Conservation (phyloP, 2,797 vertebrate species). For the Molossus alvarezi region DNA sequence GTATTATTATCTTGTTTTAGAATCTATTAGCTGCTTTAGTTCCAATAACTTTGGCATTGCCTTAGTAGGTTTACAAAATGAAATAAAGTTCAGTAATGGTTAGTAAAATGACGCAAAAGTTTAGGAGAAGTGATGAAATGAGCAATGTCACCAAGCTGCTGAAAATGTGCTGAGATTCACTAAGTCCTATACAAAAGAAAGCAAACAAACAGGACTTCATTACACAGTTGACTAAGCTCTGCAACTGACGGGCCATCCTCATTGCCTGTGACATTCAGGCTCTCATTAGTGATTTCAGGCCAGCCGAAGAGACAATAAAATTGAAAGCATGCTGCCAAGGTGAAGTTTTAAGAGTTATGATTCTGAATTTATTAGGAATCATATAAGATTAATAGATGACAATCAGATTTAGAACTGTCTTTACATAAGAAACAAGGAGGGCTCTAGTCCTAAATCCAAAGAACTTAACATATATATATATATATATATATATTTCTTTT, state of each 20-base stretch:
- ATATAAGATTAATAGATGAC: constrained; percentile 80
- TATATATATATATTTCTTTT: background rate
- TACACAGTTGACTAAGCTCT: constrained; percentile 85
- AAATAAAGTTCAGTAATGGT: background rate
- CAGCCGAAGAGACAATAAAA: constrained; percentile 83
- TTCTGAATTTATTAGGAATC: constrained; percentile 84
- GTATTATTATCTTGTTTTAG: constrained; percentile 8
- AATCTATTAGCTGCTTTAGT: background rate
- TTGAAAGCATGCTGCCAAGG: constrained; percentile 75
- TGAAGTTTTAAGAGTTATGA: constrained; percentile 82
- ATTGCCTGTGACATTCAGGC: constrained; percentile 73
- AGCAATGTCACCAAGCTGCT: constrained; percentile 65
- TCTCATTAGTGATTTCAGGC: constrained; percentile 81
- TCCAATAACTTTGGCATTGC: background rate
- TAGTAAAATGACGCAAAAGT: constrained; percentile 62
- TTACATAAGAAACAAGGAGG: constrained; percentile 80
- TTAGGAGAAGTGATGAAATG: constrained; percentile 68
- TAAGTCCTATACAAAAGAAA: constrained; percentile 79
- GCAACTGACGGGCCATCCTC: constrained; percentile 69
- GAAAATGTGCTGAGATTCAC: constrained; percentile 63
- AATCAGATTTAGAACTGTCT: constrained; percentile 83
- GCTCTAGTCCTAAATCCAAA: constrained; percentile 79
- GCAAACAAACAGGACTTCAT: constrained; percentile 85
- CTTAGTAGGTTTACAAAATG: constrained; percentile 36
- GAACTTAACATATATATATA: constrained; percentile 66